Percentiles rank a stretch among this genome's conserved stretches.
phyloP scores from a whole-genome alignment of 2,888 invertebrate genomes.

The Seladonia tumulorum region DNA sequence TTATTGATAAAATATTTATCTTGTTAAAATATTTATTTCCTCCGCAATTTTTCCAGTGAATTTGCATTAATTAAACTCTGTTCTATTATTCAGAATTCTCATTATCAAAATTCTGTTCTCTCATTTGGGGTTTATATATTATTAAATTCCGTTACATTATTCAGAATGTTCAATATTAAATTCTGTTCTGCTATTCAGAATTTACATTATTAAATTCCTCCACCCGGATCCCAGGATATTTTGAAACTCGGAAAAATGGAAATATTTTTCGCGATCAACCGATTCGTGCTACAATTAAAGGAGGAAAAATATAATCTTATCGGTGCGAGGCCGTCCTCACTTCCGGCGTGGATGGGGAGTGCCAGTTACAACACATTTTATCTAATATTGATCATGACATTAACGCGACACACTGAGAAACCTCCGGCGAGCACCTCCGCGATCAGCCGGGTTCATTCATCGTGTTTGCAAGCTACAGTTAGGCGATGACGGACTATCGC shows the following conservation, averaged over 20 bases:
- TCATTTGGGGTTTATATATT: not conserved
- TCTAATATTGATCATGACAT: slow-evolving; percentile 36
- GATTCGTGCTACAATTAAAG: not conserved
- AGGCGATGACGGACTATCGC: slow-evolving; percentile 17
- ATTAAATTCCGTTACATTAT: not conserved
- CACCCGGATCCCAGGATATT: not conserved
- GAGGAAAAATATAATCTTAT: not conserved
- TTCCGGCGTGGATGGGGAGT: slow-evolving; percentile 8
- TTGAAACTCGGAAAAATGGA: not conserved
- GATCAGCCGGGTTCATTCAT: slow-evolving; percentile 22
- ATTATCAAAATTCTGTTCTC: too few species aligned
- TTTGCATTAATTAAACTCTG: too few species aligned
- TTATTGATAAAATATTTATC: too few species aligned
- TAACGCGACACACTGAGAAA: slow-evolving; percentile 26
- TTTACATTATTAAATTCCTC: not conserved
- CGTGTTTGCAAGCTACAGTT: slow-evolving; percentile 23
- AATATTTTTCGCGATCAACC: not conserved
- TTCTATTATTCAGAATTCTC: too few species aligned
- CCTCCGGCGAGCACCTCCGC: not conserved
- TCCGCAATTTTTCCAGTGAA: too few species aligned
- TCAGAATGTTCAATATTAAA: not conserved
- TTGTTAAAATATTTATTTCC: too few species aligned
- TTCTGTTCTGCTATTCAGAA: not conserved
- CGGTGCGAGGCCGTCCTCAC: not conserved
- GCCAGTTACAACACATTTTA: slow-evolving; percentile 6